phyloP scores from a whole-genome alignment of 2,113 vertebrate species.

The Gymnogyps californianus region DNA sequence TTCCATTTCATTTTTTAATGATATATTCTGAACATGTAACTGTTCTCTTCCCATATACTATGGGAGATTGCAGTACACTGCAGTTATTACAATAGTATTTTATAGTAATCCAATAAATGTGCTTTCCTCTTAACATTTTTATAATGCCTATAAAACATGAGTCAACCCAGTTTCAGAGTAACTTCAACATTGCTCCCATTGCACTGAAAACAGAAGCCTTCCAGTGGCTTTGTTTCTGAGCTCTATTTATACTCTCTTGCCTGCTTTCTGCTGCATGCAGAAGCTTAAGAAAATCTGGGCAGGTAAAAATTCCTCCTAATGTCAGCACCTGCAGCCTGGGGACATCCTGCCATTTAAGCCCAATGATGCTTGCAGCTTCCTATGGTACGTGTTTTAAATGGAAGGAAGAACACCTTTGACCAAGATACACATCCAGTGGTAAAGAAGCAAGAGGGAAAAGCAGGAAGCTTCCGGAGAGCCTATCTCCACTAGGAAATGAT shows the following conservation, averaged over 20 bases:
- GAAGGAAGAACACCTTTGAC: not conserved
- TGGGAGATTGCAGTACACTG: not conserved
- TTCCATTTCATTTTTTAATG: not conserved
- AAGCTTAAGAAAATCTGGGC: not conserved
- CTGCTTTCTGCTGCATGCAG: not conserved
- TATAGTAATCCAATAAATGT: not conserved
- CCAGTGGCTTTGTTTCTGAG: not conserved
- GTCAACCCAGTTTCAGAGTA: not conserved
- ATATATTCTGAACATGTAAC: not conserved
- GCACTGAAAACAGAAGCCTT: not conserved
- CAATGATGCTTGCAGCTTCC: not conserved
- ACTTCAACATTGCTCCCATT: not conserved
- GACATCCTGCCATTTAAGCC: not conserved
- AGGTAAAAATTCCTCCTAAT: not conserved
- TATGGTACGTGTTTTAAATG: not conserved
- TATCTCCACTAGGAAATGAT: not conserved
- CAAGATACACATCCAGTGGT: not conserved
- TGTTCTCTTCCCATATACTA: not conserved
- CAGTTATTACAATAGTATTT: not conserved
- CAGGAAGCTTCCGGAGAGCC: not conserved
- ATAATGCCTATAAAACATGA: not conserved
- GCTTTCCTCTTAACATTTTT: not conserved
- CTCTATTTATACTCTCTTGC: not conserved
- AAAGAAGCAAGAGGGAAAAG: not conserved
- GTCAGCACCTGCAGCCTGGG: not conserved